Evolutionary conservation across 2,797 vertebrate genomes (phyloP).

Genomic region (Mormyrops attenuatus): DNA sequence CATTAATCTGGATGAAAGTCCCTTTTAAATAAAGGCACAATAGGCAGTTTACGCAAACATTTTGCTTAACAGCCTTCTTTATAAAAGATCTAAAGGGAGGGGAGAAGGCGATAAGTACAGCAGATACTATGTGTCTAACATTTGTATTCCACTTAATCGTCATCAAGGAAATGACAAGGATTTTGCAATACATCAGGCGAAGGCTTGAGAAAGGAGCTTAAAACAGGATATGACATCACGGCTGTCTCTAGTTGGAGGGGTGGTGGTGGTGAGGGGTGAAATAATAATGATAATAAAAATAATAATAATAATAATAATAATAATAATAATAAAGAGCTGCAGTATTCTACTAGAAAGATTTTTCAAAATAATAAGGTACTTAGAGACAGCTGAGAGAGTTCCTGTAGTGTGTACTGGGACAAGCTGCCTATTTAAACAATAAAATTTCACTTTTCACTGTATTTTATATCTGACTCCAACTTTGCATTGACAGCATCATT

Average conservation of each 20-base stretch:
- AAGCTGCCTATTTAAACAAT: not conserved
- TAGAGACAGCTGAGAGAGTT: not conserved
- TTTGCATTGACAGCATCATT: not conserved
- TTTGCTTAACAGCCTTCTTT: not conserved
- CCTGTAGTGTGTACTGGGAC: not conserved
- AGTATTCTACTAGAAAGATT: not conserved
- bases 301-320: not conserved
- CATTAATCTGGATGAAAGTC: not conserved
- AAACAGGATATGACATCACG: conserved; percentile 8
- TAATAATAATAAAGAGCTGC: not conserved
- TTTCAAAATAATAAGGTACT: not conserved
- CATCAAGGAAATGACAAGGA: not conserved
- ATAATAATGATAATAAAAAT: not conserved
- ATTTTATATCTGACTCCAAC: not conserved
- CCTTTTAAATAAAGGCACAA: not conserved
- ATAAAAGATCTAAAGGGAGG: not conserved
- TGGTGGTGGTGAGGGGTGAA: not conserved
- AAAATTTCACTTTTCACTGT: not conserved
- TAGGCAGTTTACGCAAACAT: not conserved
- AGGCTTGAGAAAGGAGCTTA: not conserved
- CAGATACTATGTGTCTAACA: not conserved
- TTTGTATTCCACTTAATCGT: not conserved
- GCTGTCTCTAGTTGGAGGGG: not conserved
- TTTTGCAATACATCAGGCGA: not conserved
- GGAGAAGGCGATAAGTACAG: not conserved